Percentiles rank a stretch among this genome's conserved stretches.
Conservation (phyloP, 2,888 invertebrate genomes). For the Chirona hameri region DNA sequence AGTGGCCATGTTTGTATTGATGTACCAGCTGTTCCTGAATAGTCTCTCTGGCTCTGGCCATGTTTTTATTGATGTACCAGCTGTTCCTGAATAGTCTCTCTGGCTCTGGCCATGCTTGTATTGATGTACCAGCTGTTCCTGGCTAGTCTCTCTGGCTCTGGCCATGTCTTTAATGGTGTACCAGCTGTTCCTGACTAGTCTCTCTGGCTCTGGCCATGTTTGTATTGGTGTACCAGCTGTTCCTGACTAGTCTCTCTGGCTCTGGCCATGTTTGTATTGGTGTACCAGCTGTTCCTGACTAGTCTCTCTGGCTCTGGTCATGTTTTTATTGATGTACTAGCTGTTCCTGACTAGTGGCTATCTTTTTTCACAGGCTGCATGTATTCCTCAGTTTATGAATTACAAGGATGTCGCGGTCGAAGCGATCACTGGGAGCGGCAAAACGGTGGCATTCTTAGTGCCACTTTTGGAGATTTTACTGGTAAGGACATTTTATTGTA, state of each 20-base stretch:
- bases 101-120: neutral
- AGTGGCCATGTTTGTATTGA: slow-evolving; percentile 41
- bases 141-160: no score
- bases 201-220: no score
- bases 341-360: slow-evolving; percentile 46
- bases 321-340: slow-evolving; percentile 49
- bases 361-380: slow-evolving; percentile 64
- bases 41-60: no score
- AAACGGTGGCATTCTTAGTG: slow-evolving; percentile 92
- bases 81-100: slow-evolving; percentile 46
- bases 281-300: slow-evolving; percentile 52
- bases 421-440: slow-evolving; percentile 97
- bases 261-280: no score
- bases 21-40: slow-evolving; percentile 52
- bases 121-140: slow-evolving; percentile 53
- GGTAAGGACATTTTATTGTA: slow-evolving; percentile 42
- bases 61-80: slow-evolving; percentile 53
- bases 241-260: slow-evolving; percentile 38
- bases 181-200: slow-evolving; percentile 49
- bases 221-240: slow-evolving; percentile 53
- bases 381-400: slow-evolving; percentile 79
- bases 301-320: no score
- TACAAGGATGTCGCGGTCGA: slow-evolving; percentile 97
- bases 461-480: slow-evolving; percentile 81
- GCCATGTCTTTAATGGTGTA: slow-evolving; percentile 49